phyloP scores from a whole-genome alignment of 2,113 vertebrate genomes.

The Apaloderma vittatum region DNA sequence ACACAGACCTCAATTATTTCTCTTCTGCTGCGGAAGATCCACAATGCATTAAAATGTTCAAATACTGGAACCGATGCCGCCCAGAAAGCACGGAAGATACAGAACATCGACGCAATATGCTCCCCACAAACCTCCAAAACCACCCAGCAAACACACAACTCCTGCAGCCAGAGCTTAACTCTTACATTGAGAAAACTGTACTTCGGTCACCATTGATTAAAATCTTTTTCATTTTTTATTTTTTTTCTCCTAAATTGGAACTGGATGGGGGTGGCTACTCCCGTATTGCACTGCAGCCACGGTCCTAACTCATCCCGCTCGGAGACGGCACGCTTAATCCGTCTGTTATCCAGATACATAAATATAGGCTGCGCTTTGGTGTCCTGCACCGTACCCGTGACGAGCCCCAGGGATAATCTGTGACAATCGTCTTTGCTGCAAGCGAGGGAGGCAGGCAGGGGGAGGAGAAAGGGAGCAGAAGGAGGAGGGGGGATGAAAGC shows the following conservation, averaged over 20 bases:
- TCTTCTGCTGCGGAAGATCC: neutral
- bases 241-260: neutral
- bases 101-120: neutral
- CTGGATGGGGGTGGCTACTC: neutral
- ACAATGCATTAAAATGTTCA: neutral
- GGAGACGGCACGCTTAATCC: neutral
- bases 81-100: neutral
- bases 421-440: constrained; percentile 31
- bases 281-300: neutral
- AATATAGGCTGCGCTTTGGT: neutral
- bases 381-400: neutral
- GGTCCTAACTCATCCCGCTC: neutral
- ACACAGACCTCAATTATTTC: neutral
- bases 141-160: neutral
- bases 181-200: neutral
- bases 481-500: neutral
- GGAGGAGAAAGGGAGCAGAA: constrained; percentile 10
- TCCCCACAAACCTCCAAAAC: neutral
- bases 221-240: neutral
- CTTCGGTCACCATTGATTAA: neutral
- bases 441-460: neutral
- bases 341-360: neutral
- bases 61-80: neutral
- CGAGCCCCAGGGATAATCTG: neutral
- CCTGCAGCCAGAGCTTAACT: neutral